These are phyloP conservation scores for Hirtodrosophila trivittata DNA, from an alignment of 2,888 invertebrate species.

Conservation along the genomic window DNA sequence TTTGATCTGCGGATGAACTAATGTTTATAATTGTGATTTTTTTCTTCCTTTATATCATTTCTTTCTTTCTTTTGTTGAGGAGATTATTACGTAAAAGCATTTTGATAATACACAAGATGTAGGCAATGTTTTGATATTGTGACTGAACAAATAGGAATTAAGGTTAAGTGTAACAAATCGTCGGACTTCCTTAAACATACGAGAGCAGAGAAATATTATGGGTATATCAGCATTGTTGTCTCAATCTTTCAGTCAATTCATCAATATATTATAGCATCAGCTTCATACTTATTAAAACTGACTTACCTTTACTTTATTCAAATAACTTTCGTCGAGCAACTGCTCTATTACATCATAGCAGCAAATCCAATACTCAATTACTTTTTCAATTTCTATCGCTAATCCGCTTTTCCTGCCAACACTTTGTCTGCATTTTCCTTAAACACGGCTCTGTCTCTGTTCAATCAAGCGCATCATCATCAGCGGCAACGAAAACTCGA, in stretches of 20 bases:
- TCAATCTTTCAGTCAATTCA: too few species aligned
- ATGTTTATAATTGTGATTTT: slow-evolving; percentile 63
- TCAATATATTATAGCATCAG: too few species aligned
- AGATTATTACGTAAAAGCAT: slow-evolving; percentile 47
- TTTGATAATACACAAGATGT: slow-evolving; percentile 27
- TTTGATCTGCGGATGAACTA: slow-evolving; percentile 66
- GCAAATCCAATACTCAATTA: slow-evolving; percentile 25
- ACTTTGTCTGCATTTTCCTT: slow-evolving; percentile 35
- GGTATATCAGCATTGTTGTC: too few species aligned
- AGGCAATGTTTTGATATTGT: slow-evolving; percentile 30
- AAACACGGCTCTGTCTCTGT: too few species aligned
- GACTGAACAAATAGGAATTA: slow-evolving; percentile 10
- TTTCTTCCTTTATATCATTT: not conserved
- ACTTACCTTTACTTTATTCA: too few species aligned
- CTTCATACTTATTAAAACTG: too few species aligned
- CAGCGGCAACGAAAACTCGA: slow-evolving; percentile 25
- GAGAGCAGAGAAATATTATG: too few species aligned
- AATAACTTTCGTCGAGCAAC: too few species aligned
- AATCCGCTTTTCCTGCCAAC: slow-evolving; percentile 52
- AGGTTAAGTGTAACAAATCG: slow-evolving; percentile 2
- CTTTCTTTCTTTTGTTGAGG: slow-evolving; percentile 32
- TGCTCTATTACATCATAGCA: too few species aligned
- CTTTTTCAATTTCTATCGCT: slow-evolving; percentile 44
- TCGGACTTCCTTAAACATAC: slow-evolving; percentile 8
- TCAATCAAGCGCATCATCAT: slow-evolving; percentile 49